A percentile compares a stretch with the other conserved stretches of the same genome.
Conservation (phyloP, 2,797 vertebrate genomes). For the Neopelma chrysocephalum region DNA sequence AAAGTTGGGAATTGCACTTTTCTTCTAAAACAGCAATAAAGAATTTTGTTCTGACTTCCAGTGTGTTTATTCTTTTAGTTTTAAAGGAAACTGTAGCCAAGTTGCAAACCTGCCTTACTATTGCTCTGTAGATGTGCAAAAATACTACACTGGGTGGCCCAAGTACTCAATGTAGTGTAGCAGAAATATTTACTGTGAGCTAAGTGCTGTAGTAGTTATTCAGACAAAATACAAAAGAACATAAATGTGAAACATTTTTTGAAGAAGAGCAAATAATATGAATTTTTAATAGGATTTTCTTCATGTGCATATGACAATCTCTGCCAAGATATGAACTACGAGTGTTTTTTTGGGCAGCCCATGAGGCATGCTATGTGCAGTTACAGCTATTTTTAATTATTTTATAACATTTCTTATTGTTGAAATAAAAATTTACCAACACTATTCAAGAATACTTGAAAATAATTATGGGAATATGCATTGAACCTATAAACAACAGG, state of each 20-base stretch:
- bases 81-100: neutral
- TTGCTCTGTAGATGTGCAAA: neutral
- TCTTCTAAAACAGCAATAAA: neutral
- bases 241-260: accelerated
- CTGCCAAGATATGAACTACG: neutral
- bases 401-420: neutral
- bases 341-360: neutral
- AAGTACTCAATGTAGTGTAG: neutral
- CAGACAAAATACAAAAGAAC: neutral
- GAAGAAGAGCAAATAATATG: neutral
- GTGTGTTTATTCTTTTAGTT: neutral
- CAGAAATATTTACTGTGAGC: neutral
- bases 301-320: neutral
- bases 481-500: neutral
- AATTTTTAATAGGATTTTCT: neutral
- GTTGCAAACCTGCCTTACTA: neutral
- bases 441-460: neutral
- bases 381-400: neutral
- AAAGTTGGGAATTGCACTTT: neutral
- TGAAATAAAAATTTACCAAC: neutral
- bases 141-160: neutral
- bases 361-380: neutral
- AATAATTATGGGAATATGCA: neutral
- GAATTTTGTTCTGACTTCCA: neutral
- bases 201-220: neutral